These are phyloP conservation scores for Phortica variegata DNA, from an alignment of 1,140 invertebrate genomes.

Conservation along the genomic window DNA sequence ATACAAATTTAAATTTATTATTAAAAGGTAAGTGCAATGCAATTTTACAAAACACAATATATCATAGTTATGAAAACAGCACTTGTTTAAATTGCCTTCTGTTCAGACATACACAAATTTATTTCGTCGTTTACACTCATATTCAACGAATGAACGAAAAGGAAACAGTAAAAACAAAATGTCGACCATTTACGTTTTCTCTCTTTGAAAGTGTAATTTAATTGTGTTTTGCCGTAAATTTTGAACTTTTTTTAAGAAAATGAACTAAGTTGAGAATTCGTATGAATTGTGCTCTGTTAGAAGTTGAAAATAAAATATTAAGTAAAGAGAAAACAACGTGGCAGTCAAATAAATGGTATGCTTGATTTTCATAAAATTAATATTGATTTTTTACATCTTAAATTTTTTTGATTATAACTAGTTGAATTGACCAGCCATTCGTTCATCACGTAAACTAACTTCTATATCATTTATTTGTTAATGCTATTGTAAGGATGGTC, in stretches of 20 bases:
- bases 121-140: conserved; percentile 42
- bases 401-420: too few species aligned
- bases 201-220: conserved; percentile 17
- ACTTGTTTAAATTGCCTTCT: too few species aligned
- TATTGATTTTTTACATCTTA: too few species aligned
- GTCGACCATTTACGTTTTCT: conserved; percentile 44
- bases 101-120: conserved; percentile 17
- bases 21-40: too few species aligned
- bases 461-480: too few species aligned
- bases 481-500: too few species aligned
- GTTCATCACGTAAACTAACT: too few species aligned
- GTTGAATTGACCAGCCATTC: too few species aligned
- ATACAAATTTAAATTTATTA: too few species aligned
- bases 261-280: neutral
- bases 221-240: conserved; percentile 22
- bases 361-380: too few species aligned
- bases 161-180: conserved; percentile 51
- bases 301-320: neutral
- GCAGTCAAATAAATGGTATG: conserved; percentile 1
- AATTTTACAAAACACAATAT: too few species aligned
- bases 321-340: neutral
- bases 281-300: neutral
- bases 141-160: conserved; percentile 27
- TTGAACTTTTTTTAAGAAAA: conserved; percentile 3
- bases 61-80: too few species aligned